Evolutionary conservation across 2,797 vertebrate species (phyloP), one percentile per base, ranked within the genome.

Genomic region (Pantherophis alleghaniensis): DNA sequence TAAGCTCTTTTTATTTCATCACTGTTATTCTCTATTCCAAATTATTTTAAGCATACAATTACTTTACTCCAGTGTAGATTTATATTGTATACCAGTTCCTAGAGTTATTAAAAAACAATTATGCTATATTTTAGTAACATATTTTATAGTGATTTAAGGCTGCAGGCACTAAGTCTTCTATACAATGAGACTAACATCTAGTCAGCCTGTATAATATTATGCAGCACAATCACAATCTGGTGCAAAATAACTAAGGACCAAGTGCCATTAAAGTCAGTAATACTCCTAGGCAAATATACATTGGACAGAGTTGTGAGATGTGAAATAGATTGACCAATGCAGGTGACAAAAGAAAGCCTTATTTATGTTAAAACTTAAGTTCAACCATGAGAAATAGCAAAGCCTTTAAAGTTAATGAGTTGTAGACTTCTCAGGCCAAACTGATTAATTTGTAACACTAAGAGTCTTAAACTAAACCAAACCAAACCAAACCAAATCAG

Each of bases 371-470:
- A 93, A 96, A 96, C 95, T 94, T 96, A 28, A 95, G 95, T 92
- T 97, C 96, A 98, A 95, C 96, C 97, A 97, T 97, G 97, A 97
- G 97, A 98, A 97, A 96, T 55, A 96, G 96, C 94, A 97, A 97
- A 97, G 97, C 96, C 94, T 97, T 95, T 32, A 95, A 97, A 97
- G 98, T 98, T 98, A 98, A 98, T 98, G 96, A 98, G 93, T 98
- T 97, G 96, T 97, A 98, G 98, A 97, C 97, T 97, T 98, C 97
- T 97, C 97, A 97, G 96, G 96, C 95, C 96, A 96, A 91, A 96
- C 95, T 96, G 97, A 98, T 98, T 98, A 98, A 98, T 98, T 96
- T 98, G 97, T 98, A 98, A 98, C 98, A 97, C 93, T 96, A 95
- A 97, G 94, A 93, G 55, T 96, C 97, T 98, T 93, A 90, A 97